phyloP scores from a whole-genome alignment of 2,797 vertebrate species.

The Urophycis tenuis region DNA sequence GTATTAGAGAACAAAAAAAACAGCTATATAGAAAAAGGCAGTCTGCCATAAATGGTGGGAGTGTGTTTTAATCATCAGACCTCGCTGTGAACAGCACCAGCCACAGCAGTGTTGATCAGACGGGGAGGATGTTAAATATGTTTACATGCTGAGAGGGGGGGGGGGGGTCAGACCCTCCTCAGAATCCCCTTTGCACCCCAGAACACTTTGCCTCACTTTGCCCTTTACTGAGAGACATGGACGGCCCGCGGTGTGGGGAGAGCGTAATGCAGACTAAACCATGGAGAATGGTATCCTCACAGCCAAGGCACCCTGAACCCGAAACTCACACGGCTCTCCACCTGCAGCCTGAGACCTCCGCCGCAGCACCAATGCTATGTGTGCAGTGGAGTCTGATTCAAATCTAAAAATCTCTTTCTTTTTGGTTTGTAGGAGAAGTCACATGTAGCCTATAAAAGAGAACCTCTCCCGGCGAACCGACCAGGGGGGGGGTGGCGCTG shows the following conservation, averaged over 20 bases:
- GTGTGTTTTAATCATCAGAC: not conserved
- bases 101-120: not conserved
- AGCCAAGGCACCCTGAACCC: conserved; percentile 48
- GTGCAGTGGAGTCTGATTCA: not conserved
- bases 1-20: not conserved
- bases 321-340: conserved; percentile 29
- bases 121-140: not conserved
- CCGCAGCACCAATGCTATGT: conserved; percentile 12
- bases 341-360: conserved; percentile 21
- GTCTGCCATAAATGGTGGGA: not conserved
- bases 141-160: not conserved
- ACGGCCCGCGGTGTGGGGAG: not conserved
- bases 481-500: not conserved
- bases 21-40: not conserved
- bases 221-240: conserved; percentile 9
- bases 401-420: not conserved
- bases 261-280: not conserved
- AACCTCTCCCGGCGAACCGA: not conserved
- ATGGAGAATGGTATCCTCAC: conserved; percentile 40
- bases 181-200: not conserved
- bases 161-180: not conserved
- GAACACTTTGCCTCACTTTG: conserved; percentile 37
- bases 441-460: not conserved
- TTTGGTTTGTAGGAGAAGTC: conserved; percentile 23
- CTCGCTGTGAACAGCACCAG: not conserved